A percentile compares a stretch with the other conserved stretches of the same genome.
phyloP scores from a whole-genome alignment of 2,113 vertebrate species.

The Megalops atlanticus region DNA sequence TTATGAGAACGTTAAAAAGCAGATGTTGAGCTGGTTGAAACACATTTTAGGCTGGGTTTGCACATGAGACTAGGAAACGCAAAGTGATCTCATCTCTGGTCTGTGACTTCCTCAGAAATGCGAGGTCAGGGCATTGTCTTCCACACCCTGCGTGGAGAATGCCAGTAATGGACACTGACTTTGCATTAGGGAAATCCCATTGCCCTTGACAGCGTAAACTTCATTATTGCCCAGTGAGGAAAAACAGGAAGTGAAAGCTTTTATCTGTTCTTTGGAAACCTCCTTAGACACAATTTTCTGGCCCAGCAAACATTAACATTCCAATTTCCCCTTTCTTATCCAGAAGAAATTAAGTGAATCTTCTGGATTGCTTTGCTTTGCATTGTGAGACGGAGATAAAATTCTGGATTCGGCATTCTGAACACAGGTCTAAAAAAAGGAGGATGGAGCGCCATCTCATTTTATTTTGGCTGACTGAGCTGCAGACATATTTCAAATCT shows the following conservation, averaged over 20 bases:
- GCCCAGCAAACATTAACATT: not conserved
- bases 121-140: not conserved
- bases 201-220: not conserved
- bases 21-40: not conserved
- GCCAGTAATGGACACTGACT: not conserved
- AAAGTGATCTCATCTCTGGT: not conserved
- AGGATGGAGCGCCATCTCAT: too few species aligned
- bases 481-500: too few species aligned
- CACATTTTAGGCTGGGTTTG: not conserved
- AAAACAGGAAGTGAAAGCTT: not conserved
- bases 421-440: too few species aligned
- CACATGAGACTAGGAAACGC: not conserved
- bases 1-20: not conserved
- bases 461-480: too few species aligned
- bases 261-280: not conserved
- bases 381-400: too few species aligned
- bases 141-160: not conserved
- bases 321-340: not conserved
- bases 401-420: too few species aligned
- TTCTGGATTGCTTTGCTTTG: too few species aligned
- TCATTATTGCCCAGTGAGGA: not conserved
- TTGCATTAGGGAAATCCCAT: not conserved
- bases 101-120: slow-evolving; percentile 9
- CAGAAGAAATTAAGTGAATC: not conserved
- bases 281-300: not conserved